These are phyloP conservation scores for Halictus ligatus DNA, from an alignment of 2,888 invertebrate species.

Conservation along the genomic window DNA sequence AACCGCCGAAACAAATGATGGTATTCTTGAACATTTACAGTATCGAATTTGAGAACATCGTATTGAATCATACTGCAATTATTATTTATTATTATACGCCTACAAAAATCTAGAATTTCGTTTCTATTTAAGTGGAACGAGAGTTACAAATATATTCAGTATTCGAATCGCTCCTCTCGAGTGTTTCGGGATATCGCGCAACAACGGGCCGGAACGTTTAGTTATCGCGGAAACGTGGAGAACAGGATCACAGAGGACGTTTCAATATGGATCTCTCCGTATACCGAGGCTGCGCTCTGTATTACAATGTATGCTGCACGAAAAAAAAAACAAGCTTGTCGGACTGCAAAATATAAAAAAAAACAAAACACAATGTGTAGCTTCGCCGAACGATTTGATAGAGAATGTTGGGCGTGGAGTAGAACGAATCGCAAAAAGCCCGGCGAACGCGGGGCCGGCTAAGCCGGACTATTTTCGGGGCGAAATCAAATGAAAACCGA, in stretches of 20 bases:
- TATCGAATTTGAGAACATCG: too few species aligned
- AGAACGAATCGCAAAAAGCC: background rate
- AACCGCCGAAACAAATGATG: too few species aligned
- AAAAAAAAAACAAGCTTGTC: background rate
- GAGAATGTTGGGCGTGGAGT: background rate
- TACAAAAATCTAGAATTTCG: background rate
- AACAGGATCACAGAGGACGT: background rate
- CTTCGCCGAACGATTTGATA: background rate
- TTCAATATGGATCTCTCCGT: background rate
- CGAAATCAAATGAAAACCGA: constrained; percentile 50
- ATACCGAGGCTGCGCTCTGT: background rate
- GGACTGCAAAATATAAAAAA: background rate
- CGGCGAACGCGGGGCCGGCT: background rate
- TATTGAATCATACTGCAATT: too few species aligned
- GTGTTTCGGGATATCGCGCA: background rate
- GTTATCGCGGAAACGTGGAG: too few species aligned
- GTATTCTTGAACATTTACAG: too few species aligned
- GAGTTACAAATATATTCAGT: background rate
- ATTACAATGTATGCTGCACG: background rate
- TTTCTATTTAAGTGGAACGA: background rate
- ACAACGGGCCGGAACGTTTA: background rate
- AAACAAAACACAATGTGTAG: background rate
- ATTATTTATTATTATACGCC: too few species aligned
- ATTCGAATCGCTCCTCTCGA: background rate
- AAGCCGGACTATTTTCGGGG: constrained; percentile 16